Evolutionary conservation across 2,888 invertebrate genomes (phyloP), one percentile per base, ranked within the genome.

Genomic region (Melangyna quadrimaculata): DNA sequence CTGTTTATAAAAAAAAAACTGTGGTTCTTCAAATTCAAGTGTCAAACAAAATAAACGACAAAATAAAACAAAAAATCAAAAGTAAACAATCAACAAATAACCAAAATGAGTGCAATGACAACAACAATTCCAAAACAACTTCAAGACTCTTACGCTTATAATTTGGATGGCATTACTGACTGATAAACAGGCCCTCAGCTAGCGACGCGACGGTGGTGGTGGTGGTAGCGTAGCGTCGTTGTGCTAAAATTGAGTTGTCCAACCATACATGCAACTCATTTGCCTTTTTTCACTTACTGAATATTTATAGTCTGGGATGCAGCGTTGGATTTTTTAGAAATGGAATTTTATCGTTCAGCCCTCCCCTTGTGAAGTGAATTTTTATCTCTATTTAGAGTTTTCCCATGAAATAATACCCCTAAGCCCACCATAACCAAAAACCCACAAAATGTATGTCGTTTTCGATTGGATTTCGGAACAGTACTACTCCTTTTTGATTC

Each of bases 51-150:
- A 22, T 7, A 6, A n/a, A 22, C 1, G 12, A 55, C 14, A 59
- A 59, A 14, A 14, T 9, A 40, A 27, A 17, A 40, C 8, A 17
- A 63, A 45, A 24, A 17, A 57, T 7, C n/a, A 1, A 1, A 35
- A 45, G 19, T 27, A 67, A 32, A 32, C 65, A 65, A 77, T 67
- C 65, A 81, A 72, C 51, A 81, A 77, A n/a, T n/a, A n/a, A 37
- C n/a, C n/a, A 37, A 70, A 63, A 37, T 37, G 32, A 69, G 69
- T 69, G 78, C 67, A 61, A 61, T 57, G 35, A 40, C 59, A 67
- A 78, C 67, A 69, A 53, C 29, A 32, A 55, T 14, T 27, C 10
- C 19, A 45, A 40, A 40, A 9, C 71, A 43, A 43, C 22, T 40
- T 27, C 37, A 67, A 51, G 51, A 51, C 17, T 45, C 27, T 40